Percentiles rank a stretch among this genome's conserved stretches.
Evolutionary conservation across 2,888 invertebrate species (phyloP).

Genomic region (Hirtodrosophila alboralis): DNA sequence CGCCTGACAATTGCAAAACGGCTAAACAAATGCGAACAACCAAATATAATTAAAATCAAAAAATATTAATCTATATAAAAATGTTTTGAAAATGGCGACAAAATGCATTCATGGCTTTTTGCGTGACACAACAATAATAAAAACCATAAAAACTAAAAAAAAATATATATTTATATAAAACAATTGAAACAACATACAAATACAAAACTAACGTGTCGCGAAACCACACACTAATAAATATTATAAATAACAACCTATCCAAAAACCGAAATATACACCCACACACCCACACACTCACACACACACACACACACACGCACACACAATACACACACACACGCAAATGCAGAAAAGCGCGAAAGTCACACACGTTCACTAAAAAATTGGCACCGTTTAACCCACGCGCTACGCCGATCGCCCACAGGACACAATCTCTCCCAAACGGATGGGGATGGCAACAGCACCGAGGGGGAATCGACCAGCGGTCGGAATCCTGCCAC

Average conservation of each 20-base stretch:
- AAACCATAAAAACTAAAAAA: conserved; percentile 32
- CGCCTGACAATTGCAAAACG: conserved; percentile 61
- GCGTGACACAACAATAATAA: conserved; percentile 52
- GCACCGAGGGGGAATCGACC: conserved; percentile 87
- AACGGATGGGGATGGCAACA: conserved; percentile 94
- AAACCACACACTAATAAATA: conserved; percentile 18
- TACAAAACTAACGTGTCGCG: conserved; percentile 35
- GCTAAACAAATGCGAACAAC: conserved; percentile 74
- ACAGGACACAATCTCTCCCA: conserved; percentile 96
- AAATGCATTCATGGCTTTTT: conserved; percentile 80
- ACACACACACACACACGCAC: conserved; percentile 19
- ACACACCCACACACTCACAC: conserved; percentile 24
- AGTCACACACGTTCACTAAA: conserved; percentile 84
- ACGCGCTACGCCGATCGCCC: conserved; percentile 85
- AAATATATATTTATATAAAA: neutral
- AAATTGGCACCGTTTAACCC: conserved; percentile 85
- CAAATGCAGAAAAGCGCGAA: conserved; percentile 83
- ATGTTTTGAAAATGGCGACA: conserved; percentile 58
- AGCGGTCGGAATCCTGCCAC: conserved; percentile 88
- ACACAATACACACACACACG: conserved; percentile 36
- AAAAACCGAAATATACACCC: conserved; percentile 29
- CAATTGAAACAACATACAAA: neutral
- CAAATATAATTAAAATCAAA: no score
- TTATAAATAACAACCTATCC: conserved; percentile 18
- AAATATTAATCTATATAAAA: conserved; percentile 23